A percentile compares a stretch with the other conserved stretches of the same genome.
These are phyloP conservation scores for Carapus acus DNA, from an alignment of 2,797 vertebrate species.

Conservation along the genomic window DNA sequence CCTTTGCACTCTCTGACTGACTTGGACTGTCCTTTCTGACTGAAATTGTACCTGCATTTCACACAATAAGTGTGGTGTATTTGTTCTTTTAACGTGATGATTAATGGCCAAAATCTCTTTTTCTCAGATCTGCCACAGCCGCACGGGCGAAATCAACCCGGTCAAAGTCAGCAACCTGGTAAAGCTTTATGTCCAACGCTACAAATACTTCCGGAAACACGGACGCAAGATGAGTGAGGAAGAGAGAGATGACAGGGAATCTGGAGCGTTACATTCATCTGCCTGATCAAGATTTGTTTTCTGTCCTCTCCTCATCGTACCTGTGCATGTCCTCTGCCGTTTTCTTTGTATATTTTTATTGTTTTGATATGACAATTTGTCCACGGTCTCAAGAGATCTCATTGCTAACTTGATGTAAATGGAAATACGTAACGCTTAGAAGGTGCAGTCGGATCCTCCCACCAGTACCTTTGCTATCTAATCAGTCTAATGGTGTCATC, in stretches of 20 bases:
- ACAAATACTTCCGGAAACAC: constrained; percentile 92
- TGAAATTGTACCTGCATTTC: too few species aligned
- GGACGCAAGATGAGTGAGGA: constrained; percentile 85
- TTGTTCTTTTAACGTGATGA: too few species aligned
- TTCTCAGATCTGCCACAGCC: constrained; percentile 89
- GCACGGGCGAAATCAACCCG: constrained; percentile 92
- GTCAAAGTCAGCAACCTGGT: constrained; percentile 92
- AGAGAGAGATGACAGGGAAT: constrained; percentile 68
- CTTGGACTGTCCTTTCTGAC: too few species aligned
- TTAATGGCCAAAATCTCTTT: too few species aligned
- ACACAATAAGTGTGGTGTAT: too few species aligned
- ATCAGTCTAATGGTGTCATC: constrained; percentile 20
- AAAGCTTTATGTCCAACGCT: constrained; percentile 88
- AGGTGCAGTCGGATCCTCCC: constrained; percentile 18
- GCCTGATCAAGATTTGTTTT: constrained; percentile 44
- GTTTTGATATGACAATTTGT: constrained; percentile 26
- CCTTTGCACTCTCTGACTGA: too few species aligned
- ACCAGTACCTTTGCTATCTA: constrained; percentile 20
- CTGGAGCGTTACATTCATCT: constrained; percentile 57
- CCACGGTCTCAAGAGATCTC: constrained; percentile 41
- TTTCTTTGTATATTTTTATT: constrained; percentile 34
- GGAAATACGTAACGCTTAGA: constrained; percentile 30
- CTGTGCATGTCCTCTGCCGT: constrained; percentile 45
- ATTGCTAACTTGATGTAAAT: constrained; percentile 63
- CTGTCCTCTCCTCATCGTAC: constrained; percentile 1